A percentile compares a stretch with the other conserved stretches of the same genome.
Conservation (phyloP, 2,797 vertebrate species). For the Peromyscus nudipes region DNA sequence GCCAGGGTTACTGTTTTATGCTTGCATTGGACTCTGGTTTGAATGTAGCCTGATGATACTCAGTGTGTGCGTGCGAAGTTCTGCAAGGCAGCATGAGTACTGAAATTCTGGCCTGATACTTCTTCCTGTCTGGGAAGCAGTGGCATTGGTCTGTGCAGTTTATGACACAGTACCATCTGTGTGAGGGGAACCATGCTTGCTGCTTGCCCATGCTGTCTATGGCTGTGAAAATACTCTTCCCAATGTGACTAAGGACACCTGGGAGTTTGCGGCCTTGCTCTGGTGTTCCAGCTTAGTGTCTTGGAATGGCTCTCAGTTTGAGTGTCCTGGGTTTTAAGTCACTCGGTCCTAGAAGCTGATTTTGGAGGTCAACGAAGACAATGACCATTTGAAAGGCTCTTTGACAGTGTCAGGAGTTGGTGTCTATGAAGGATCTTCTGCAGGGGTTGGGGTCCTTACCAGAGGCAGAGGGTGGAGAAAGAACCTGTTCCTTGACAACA, state of each 20-base stretch:
- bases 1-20: not conserved
- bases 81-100: not conserved
- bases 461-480: not conserved
- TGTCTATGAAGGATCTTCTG: not conserved
- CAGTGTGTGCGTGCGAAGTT: not conserved
- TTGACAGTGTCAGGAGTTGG: not conserved
- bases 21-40: not conserved
- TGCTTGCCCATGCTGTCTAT: not conserved
- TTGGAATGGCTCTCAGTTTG: not conserved
- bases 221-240: rapidly evolving
- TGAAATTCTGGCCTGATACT: not conserved
- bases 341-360: not conserved
- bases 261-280: not conserved
- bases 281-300: not conserved
- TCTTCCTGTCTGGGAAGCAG: not conserved
- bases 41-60: not conserved
- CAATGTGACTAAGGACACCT: not conserved
- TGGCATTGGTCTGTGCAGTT: not conserved
- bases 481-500: not conserved
- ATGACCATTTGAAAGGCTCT: not conserved
- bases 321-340: not conserved
- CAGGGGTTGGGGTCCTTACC: not conserved
- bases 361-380: not conserved
- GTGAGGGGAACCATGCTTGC: not conserved
- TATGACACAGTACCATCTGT: rapidly evolving